These are phyloP conservation scores for Drosophila flavopinicola DNA, from an alignment of 2,888 invertebrate genomes.

Conservation along the genomic window DNA sequence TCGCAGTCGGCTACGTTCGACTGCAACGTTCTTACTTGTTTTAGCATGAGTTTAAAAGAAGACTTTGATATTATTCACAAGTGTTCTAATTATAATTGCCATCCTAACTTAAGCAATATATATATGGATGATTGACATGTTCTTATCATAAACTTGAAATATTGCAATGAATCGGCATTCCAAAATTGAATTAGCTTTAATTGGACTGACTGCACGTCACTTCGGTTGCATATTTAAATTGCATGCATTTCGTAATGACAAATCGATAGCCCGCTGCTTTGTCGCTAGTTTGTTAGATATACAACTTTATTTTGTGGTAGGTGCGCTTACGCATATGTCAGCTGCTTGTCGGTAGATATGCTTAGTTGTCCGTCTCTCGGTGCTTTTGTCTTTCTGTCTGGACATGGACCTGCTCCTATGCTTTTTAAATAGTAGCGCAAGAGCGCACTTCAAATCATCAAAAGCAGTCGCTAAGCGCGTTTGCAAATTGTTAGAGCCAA, in stretches of 20 bases:
- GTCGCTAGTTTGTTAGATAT: not conserved
- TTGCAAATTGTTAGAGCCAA: constrained; percentile 31
- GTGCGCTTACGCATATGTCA: constrained; percentile 13
- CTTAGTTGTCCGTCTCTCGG: not conserved
- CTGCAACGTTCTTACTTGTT: too few species aligned
- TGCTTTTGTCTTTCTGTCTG: not conserved
- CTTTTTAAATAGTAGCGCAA: constrained; percentile 6
- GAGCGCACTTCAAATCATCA: constrained; percentile 8
- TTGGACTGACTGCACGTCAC: constrained; percentile 4
- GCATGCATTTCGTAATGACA: not conserved
- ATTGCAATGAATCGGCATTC: too few species aligned
- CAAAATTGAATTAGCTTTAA: not conserved
- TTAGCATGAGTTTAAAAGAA: too few species aligned
- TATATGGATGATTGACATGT: too few species aligned
- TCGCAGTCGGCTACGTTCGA: too few species aligned
- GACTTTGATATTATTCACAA: too few species aligned
- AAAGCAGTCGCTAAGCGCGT: constrained; percentile 16
- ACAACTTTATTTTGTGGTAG: constrained; percentile 10
- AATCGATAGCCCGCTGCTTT: constrained; percentile 2
- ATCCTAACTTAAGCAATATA: too few species aligned
- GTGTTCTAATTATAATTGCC: too few species aligned
- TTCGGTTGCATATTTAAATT: constrained; percentile 2
- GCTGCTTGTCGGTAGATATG: not conserved
- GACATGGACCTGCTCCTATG: constrained; percentile 16
- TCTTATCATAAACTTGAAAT: too few species aligned